phyloP scores from a whole-genome alignment of 2,888 invertebrate species.

The Prenolepis imparis region DNA sequence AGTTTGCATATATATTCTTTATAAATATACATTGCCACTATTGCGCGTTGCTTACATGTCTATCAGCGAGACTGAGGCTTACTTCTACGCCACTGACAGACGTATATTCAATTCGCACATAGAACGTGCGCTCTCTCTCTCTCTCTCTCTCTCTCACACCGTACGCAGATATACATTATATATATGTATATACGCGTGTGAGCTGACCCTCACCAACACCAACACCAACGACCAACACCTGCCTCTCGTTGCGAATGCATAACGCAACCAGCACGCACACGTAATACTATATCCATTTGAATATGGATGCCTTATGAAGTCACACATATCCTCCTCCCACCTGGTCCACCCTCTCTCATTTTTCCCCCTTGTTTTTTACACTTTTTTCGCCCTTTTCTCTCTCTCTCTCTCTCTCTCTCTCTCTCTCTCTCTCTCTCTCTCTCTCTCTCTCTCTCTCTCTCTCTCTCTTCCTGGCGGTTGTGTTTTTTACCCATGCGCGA shows the following conservation, averaged over 20 bases:
- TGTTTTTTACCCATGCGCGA: constrained; percentile 64
- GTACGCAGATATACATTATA: constrained; percentile 58
- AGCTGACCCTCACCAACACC: constrained; percentile 66
- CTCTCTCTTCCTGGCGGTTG: constrained; percentile 21
- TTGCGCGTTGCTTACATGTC: background rate
- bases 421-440: constrained; percentile 34
- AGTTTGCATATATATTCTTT: background rate
- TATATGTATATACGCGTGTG: constrained; percentile 33
- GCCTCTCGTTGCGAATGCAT: constrained; percentile 63
- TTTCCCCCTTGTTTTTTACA: constrained; percentile 21
- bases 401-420: too few species aligned
- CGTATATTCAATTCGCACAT: constrained; percentile 74
- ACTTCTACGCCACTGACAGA: constrained; percentile 66
- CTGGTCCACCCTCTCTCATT: constrained; percentile 46
- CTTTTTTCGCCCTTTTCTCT: constrained; percentile 19
- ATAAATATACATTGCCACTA: background rate
- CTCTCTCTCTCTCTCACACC: constrained; percentile 50
- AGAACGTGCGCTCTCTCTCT: constrained; percentile 65
- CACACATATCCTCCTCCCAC: constrained; percentile 63
- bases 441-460: constrained; percentile 34
- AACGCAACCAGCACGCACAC: constrained; percentile 61
- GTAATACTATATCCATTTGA: constrained; percentile 73
- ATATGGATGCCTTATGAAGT: constrained; percentile 72
- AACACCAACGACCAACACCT: constrained; percentile 68
- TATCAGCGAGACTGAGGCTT: constrained; percentile 28